These are phyloP conservation scores for Helobdella robusta DNA, from an alignment of 2,888 invertebrate species.

Conservation along the genomic window DNA sequence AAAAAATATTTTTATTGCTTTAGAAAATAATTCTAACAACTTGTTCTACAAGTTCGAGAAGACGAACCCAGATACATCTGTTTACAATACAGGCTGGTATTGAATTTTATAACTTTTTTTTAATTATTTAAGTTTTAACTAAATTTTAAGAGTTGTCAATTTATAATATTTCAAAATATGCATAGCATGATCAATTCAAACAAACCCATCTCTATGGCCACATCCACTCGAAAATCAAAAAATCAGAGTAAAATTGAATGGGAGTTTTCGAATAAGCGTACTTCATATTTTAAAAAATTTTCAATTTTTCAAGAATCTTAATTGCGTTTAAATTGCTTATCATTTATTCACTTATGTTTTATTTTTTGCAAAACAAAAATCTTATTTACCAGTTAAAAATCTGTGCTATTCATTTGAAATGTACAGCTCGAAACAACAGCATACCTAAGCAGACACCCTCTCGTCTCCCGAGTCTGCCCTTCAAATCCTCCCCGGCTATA, in stretches of 20 bases:
- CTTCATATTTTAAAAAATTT: too few species aligned
- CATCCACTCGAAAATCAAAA: too few species aligned
- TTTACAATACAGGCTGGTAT: background rate
- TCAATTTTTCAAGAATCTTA: too few species aligned
- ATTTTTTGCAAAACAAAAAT: background rate
- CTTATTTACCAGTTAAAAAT: background rate
- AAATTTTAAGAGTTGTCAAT: too few species aligned
- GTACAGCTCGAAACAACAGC: constrained; percentile 19
- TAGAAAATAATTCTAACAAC: constrained; percentile 5
- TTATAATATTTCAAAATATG: too few species aligned
- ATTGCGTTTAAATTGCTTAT: background rate
- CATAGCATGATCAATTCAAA: too few species aligned
- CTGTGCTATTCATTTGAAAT: too few species aligned
- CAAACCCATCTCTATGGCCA: too few species aligned
- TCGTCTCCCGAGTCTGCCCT: constrained; percentile 10
- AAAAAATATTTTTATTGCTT: constrained; percentile 10
- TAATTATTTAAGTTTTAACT: too few species aligned
- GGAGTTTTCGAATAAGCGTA: too few species aligned
- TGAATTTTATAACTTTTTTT: too few species aligned
- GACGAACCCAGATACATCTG: background rate
- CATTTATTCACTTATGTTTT: background rate
- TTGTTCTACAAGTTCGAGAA: constrained; percentile 7
- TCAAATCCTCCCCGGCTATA: constrained; percentile 21
- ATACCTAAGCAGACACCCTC: constrained; percentile 11
- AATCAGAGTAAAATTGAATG: too few species aligned